Evolutionary conservation across 2,888 invertebrate species (phyloP).

Genomic region (Aporophyla lueneburgensis): DNA sequence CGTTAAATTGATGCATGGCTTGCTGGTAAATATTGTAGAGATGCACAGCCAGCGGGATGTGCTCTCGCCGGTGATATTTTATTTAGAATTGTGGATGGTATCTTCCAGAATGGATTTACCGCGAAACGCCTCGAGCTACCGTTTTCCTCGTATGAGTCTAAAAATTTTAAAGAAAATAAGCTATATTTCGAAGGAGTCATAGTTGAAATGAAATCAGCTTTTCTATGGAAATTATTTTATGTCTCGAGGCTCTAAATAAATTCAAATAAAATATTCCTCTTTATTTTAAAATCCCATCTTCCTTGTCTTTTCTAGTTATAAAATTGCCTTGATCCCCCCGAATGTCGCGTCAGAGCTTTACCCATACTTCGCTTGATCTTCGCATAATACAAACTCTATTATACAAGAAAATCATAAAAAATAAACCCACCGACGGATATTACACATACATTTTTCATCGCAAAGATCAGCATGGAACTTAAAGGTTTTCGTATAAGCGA

Average conservation of each 20-base stretch:
- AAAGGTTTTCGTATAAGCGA: conserved; percentile 64
- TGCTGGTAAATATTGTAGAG: conserved; percentile 65
- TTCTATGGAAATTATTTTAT: conserved; percentile 52
- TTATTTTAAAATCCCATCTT: conserved; percentile 36
- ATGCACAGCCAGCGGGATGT: conserved; percentile 44
- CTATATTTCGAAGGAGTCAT: conserved; percentile 50
- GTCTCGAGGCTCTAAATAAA: conserved; percentile 26
- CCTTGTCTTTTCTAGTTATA: conserved; percentile 31
- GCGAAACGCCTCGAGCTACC: conserved; percentile 63
- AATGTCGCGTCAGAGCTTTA: conserved; percentile 27
- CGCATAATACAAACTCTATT: conserved; percentile 52
- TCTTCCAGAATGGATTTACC: conserved; percentile 64
- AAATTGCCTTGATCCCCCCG: conserved; percentile 25
- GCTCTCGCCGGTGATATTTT: conserved; percentile 71
- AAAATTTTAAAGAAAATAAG: conserved; percentile 66
- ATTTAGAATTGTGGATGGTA: conserved; percentile 71
- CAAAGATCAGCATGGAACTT: conserved; percentile 58
- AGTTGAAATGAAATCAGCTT: conserved; percentile 57
- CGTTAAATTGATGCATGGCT: conserved; percentile 57
- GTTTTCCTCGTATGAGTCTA: conserved; percentile 52
- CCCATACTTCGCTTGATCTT: conserved; percentile 46
- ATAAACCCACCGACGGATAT: conserved; percentile 57
- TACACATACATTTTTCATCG: conserved; percentile 65
- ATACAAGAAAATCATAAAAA: conserved; percentile 66
- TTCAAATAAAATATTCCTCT: conserved; percentile 23